A percentile compares a stretch with the other conserved stretches of the same genome.
Conservation (phyloP, 2,888 invertebrate genomes). For the Cephus pulcher region DNA sequence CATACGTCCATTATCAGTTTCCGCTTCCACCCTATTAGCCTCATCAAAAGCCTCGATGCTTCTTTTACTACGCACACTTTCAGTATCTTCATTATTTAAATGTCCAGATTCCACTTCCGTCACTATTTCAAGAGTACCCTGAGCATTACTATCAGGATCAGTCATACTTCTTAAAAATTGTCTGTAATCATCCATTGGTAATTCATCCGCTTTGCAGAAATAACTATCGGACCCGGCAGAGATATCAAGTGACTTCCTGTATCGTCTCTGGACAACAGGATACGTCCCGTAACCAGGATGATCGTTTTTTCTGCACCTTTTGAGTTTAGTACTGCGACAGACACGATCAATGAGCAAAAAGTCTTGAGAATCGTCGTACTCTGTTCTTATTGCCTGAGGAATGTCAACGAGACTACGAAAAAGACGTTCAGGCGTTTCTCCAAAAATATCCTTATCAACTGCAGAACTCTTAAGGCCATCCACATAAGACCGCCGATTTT, state of each 20-base stretch:
- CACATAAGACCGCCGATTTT: not conserved
- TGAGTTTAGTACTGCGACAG: not conserved
- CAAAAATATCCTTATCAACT: not conserved
- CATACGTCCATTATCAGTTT: not conserved
- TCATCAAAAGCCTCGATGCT: not conserved
- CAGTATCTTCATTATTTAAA: not conserved
- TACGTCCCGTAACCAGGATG: not conserved
- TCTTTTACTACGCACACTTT: not conserved
- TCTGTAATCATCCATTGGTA: not conserved
- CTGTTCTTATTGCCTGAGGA: not conserved
- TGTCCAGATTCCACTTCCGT: not conserved
- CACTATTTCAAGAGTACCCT: not conserved
- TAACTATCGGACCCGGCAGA: not conserved
- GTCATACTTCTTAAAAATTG: not conserved
- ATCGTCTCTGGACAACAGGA: not conserved
- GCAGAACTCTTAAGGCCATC: not conserved
- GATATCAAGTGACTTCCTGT: not conserved
- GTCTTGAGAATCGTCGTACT: not conserved
- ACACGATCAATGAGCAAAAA: not conserved
- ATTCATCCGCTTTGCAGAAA: not conserved
- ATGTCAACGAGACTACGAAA: not conserved
- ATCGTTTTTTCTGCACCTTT: not conserved
- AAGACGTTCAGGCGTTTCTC: not conserved
- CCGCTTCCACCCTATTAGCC: not conserved
- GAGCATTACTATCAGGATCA: not conserved